A percentile compares a stretch with the other conserved stretches of the same genome.
Evolutionary conservation across 2,797 vertebrate species (phyloP).

Genomic region (Hoplostethus atlanticus): DNA sequence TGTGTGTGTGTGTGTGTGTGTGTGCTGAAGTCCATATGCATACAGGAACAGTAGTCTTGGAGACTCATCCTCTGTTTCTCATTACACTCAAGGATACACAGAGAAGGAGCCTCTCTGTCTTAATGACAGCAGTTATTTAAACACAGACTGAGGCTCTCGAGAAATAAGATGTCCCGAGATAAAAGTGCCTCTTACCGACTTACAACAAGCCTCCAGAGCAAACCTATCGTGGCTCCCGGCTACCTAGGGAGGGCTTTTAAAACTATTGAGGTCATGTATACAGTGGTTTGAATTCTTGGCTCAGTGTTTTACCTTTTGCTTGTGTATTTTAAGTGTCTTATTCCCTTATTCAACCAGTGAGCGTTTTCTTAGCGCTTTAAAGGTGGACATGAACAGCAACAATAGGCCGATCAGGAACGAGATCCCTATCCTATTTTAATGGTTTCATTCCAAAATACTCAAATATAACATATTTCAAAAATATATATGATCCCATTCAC

Average conservation of each 20-base stretch:
- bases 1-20: constrained; percentile 6
- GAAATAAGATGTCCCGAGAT: constrained; percentile 35
- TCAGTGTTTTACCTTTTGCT: neutral
- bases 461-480: constrained; percentile 32
- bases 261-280: neutral
- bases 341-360: neutral
- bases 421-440: neutral
- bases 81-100: constrained; percentile 54
- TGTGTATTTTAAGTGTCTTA: neutral
- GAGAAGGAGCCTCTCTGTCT: constrained; percentile 46
- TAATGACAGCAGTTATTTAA: constrained; percentile 55
- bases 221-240: neutral
- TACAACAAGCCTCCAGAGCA: constrained; percentile 9
- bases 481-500: constrained; percentile 32
- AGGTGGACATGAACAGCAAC: neutral
- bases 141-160: constrained; percentile 31
- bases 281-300: neutral
- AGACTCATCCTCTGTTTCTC: constrained; percentile 53
- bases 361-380: neutral
- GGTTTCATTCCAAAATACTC: neutral
- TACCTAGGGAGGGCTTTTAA: constrained; percentile 1
- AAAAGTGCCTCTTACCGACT: constrained; percentile 15
- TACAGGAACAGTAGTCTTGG: constrained; percentile 41
- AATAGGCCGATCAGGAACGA: too few species aligned
- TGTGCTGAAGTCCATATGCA: constrained; percentile 25